Percentiles rank a stretch among this genome's conserved stretches.
Conservation (phyloP, 2,888 invertebrate species). For the Philhelius pedissequus region DNA sequence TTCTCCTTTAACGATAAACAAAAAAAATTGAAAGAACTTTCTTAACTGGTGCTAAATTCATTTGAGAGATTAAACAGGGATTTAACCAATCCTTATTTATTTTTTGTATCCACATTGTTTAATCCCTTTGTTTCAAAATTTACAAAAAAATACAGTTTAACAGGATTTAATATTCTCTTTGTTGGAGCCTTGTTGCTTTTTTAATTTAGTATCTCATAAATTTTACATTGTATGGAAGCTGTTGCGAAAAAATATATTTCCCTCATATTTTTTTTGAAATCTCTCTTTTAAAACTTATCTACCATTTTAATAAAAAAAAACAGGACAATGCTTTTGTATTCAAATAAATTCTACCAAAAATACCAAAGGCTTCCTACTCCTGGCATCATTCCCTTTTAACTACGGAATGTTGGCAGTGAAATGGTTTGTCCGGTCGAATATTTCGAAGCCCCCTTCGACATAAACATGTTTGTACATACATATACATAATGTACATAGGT, state of each 20-base stretch:
- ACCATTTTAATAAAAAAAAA: not conserved
- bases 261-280: not conserved
- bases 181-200: not conserved
- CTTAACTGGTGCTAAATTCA: too few species aligned
- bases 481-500: too few species aligned
- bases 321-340: not conserved
- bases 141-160: not conserved
- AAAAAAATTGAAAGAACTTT: too few species aligned
- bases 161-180: not conserved
- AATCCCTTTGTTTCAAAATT: not conserved
- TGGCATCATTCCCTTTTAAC: not conserved
- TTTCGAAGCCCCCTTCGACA: not conserved
- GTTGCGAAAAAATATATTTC: not conserved
- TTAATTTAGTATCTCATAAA: not conserved
- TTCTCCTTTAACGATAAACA: too few species aligned
- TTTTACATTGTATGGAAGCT: not conserved
- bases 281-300: not conserved
- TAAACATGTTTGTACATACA: too few species aligned
- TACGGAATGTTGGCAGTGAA: constrained; percentile 36
- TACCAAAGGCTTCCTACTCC: not conserved
- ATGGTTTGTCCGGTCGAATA: constrained; percentile 25
- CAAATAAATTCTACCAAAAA: constrained; percentile 45
- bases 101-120: not conserved
- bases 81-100: not conserved
- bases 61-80: too few species aligned